A percentile compares a stretch with the other conserved stretches of the same genome.
Evolutionary conservation across 2,888 invertebrate species (phyloP).

Genomic region (Rhagonycha lutea): DNA sequence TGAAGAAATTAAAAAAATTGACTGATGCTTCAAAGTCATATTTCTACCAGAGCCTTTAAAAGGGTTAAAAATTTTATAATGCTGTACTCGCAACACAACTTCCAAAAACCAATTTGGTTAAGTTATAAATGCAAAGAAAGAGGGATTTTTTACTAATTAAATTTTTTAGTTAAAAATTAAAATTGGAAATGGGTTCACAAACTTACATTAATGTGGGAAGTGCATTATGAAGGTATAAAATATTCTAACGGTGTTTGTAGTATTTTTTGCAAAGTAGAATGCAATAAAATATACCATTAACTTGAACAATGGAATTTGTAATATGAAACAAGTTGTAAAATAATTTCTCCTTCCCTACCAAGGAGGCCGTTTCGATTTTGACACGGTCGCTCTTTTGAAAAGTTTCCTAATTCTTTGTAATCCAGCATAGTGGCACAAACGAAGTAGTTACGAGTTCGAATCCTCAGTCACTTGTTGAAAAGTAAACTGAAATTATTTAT

Average conservation of each 20-base stretch:
- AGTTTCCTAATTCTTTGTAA: too few species aligned
- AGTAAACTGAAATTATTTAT: too few species aligned
- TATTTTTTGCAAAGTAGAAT: conserved; percentile 1
- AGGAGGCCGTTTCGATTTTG: not conserved
- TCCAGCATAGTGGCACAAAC: too few species aligned
- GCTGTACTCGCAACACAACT: not conserved
- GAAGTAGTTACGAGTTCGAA: too few species aligned
- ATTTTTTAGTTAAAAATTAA: not conserved
- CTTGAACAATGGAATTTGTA: conserved; percentile 8
- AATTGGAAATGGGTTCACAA: not conserved
- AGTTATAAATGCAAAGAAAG: conserved; percentile 19
- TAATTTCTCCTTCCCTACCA: not conserved
- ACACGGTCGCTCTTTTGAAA: not conserved
- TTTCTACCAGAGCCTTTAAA: too few species aligned
- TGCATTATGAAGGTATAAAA: conserved; percentile 2
- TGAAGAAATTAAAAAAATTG: not conserved
- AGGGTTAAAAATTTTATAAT: too few species aligned
- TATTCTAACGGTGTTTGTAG: conserved; percentile 11
- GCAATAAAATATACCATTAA: not conserved
- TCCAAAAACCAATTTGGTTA: conserved; percentile 17
- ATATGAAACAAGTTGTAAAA: conserved; percentile 5
- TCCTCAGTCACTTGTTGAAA: too few species aligned
- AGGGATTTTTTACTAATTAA: not conserved
- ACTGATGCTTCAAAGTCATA: too few species aligned
- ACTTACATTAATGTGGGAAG: not conserved